Evolutionary conservation across 2,888 invertebrate species (phyloP).

Genomic region (Resseliella maxima): DNA sequence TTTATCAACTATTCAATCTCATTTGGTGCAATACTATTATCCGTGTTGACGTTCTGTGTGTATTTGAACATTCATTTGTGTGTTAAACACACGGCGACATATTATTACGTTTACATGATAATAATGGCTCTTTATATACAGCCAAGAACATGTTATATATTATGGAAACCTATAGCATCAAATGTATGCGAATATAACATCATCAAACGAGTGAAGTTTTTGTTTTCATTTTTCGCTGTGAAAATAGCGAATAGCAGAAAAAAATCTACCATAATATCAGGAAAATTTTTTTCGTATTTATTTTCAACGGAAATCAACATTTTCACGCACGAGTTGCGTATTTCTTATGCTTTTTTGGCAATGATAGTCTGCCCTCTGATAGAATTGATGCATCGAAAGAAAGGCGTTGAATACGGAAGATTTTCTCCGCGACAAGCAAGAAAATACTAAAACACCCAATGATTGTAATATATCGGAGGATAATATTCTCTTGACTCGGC

Average conservation of each 20-base stretch:
- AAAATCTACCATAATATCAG: slow-evolving; percentile 29
- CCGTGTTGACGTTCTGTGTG: not conserved
- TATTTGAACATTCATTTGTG: slow-evolving; percentile 17
- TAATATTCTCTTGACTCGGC: slow-evolving; percentile 10
- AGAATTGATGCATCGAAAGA: not conserved
- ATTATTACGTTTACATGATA: slow-evolving; percentile 49
- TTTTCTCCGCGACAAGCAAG: not conserved
- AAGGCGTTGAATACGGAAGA: slow-evolving; percentile 51
- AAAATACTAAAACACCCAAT: slow-evolving; percentile 41
- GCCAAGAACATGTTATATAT: not conserved
- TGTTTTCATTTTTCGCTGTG: not conserved
- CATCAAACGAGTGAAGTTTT: slow-evolving; percentile 33
- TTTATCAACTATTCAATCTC: slow-evolving; percentile 7
- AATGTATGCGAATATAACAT: slow-evolving; percentile 25
- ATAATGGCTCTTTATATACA: slow-evolving; percentile 53
- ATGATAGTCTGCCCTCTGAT: not conserved
- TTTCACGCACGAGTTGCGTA: slow-evolving; percentile 38
- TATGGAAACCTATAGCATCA: not conserved
- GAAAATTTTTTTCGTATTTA: not conserved
- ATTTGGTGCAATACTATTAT: not conserved
- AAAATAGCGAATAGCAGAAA: not conserved
- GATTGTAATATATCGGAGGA: slow-evolving; percentile 40
- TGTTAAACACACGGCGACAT: slow-evolving; percentile 52
- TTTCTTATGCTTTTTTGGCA: not conserved
- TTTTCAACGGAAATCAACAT: not conserved